Percentiles rank a stretch among this genome's conserved stretches.
Evolutionary conservation across 2,113 vertebrate genomes (phyloP).

Genomic region (Melanotaenia duboulayi): DNA sequence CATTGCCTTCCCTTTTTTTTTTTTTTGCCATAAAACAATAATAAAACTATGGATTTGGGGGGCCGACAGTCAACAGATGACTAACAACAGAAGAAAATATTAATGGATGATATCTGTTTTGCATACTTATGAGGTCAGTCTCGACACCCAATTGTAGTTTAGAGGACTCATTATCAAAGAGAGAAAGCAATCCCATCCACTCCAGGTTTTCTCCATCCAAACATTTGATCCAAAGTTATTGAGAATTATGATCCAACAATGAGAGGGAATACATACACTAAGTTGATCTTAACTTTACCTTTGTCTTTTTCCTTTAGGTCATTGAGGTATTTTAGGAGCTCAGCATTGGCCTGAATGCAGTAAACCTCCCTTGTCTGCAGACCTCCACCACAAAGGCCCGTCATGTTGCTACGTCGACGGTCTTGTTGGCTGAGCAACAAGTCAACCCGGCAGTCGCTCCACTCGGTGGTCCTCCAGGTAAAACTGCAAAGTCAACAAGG

Average conservation of each 20-base stretch:
- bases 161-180: too few relatives aligned
- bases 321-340: slow-evolving; percentile 85
- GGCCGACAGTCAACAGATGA: not conserved
- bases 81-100: not conserved
- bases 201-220: too few relatives aligned
- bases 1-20: too few relatives aligned
- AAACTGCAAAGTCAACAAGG: slow-evolving; percentile 78
- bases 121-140: not conserved
- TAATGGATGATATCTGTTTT: not conserved
- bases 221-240: too few relatives aligned
- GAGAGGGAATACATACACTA: not conserved
- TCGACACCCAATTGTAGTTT: not conserved
- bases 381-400: slow-evolving; percentile 93
- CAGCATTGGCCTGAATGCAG: slow-evolving; percentile 90
- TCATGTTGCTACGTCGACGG: slow-evolving; percentile 91
- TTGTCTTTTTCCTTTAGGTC: slow-evolving; percentile 86
- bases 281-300: slow-evolving; percentile 78
- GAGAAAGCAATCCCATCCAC: too few relatives aligned
- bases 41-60: not conserved
- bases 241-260: not conserved
- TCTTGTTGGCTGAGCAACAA: slow-evolving; percentile 94
- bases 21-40: not conserved
- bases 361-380: slow-evolving; percentile 91
- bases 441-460: slow-evolving; percentile 94
- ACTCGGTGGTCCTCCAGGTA: slow-evolving; percentile 92